Evolutionary conservation across 2,797 vertebrate genomes (phyloP).

Genomic region (Myotis findleyi): DNA sequence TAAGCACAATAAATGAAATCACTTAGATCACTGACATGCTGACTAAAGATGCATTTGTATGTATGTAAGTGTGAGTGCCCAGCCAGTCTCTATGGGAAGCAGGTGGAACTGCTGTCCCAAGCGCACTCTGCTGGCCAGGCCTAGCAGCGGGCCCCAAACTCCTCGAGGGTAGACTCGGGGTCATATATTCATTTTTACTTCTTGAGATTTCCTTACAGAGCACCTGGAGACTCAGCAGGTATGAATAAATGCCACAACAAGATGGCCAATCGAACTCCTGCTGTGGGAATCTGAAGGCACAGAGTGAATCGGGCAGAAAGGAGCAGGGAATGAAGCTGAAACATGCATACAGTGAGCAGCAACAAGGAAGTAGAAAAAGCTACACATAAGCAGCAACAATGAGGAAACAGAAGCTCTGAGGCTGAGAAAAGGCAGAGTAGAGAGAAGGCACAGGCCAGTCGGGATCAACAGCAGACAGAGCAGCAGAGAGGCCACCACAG

Average conservation of each 20-base stretch:
- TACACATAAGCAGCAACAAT: background rate
- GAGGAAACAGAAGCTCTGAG: background rate
- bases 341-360: background rate
- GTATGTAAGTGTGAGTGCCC: fast-evolving
- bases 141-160: background rate
- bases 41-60: background rate
- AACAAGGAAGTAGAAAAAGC: background rate
- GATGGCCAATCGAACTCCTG: background rate
- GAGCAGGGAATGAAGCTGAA: background rate
- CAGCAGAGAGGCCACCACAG: background rate
- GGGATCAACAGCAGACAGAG: background rate
- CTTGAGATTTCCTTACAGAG: background rate
- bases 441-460: background rate
- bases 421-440: background rate
- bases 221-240: background rate
- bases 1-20: background rate
- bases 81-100: background rate
- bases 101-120: background rate
- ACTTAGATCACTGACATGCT: background rate
- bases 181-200: background rate
- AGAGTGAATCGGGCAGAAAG: background rate
- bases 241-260: background rate
- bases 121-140: background rate
- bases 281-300: background rate
- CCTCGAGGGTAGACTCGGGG: background rate